phyloP scores from a whole-genome alignment of 1,140 invertebrate species.

The Trachelipus rathkii region DNA sequence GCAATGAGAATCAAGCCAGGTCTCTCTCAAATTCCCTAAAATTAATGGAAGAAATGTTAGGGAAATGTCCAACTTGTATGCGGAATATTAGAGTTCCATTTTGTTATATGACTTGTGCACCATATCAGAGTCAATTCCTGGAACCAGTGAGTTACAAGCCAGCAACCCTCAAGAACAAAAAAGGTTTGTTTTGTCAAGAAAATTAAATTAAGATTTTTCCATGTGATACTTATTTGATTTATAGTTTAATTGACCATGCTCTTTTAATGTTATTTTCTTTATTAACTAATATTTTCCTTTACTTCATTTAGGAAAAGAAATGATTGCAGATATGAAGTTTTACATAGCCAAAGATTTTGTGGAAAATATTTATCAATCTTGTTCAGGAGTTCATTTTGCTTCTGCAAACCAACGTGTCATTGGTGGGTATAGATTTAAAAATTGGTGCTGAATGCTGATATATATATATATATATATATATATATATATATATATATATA shows the following conservation, averaged over 20 bases:
- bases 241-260: not conserved
- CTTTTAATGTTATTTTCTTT: not conserved
- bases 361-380: conserved; percentile 72
- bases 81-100: conserved; percentile 74
- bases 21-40: conserved; percentile 48
- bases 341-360: conserved; percentile 62
- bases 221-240: not conserved
- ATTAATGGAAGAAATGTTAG: conserved; percentile 64
- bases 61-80: conserved; percentile 78
- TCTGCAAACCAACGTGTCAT: conserved; percentile 41
- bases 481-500: not conserved
- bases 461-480: not conserved
- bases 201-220: not conserved
- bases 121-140: conserved; percentile 70
- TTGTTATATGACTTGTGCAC: conserved; percentile 77
- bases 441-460: not conserved
- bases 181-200: not conserved
- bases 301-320: conserved; percentile 19
- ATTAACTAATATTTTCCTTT: not conserved
- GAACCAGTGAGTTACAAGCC: conserved; percentile 53
- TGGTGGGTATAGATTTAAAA: conserved; percentile 27
- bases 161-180: conserved; percentile 33
- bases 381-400: conserved; percentile 73
- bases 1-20: conserved; percentile 48
- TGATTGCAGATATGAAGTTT: conserved; percentile 57